Evolutionary conservation across 2,797 vertebrate species (phyloP).

Genomic region (Nothura maculosa): DNA sequence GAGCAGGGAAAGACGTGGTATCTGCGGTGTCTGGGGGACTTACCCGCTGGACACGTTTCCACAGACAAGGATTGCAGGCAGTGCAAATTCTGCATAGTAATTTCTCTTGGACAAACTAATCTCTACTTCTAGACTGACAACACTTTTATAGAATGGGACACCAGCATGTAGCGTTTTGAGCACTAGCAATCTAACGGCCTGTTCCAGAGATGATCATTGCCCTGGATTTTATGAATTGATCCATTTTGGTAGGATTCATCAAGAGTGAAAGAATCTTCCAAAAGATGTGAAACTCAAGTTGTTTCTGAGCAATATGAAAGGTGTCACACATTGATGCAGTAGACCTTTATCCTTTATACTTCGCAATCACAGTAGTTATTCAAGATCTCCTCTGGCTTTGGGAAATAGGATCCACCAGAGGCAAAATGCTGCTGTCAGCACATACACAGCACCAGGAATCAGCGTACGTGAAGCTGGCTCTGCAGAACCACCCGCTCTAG

Average conservation of each 20-base stretch:
- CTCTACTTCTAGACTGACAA: neutral
- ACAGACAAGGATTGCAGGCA: neutral
- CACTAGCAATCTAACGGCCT: neutral
- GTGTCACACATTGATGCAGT: neutral
- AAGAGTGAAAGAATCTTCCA: neutral
- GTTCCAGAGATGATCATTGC: neutral
- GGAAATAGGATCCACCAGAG: neutral
- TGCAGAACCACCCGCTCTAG: neutral
- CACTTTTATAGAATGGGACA: neutral
- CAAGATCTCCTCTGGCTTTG: slow-evolving; percentile 7
- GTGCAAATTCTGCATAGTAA: neutral
- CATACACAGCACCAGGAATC: neutral
- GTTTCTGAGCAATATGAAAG: neutral
- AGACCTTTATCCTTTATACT: neutral
- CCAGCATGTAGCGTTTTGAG: neutral
- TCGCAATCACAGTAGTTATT: neutral
- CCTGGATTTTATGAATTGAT: neutral
- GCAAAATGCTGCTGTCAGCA: neutral
- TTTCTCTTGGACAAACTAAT: neutral
- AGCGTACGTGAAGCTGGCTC: neutral
- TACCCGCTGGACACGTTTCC: neutral
- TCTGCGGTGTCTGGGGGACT: neutral
- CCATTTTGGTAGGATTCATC: neutral
- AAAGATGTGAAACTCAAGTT: neutral
- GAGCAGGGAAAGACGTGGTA: neutral